Conservation (phyloP, 2,113 vertebrate species). For the Tretioscincus oriximinensis region DNA sequence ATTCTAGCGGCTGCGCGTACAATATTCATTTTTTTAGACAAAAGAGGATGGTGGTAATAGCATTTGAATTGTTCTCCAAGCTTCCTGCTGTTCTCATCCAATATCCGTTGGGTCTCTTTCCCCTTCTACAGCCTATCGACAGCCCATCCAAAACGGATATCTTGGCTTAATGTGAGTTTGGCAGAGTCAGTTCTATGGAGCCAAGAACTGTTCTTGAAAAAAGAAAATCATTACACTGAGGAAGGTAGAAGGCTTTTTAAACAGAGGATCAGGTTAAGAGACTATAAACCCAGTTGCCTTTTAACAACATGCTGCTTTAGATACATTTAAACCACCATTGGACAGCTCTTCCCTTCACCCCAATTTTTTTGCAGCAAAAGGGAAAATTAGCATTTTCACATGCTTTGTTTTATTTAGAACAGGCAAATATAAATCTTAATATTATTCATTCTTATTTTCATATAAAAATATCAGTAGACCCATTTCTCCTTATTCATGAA, state of each 20-base stretch:
- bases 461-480: too few species aligned
- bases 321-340: not conserved
- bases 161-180: not conserved
- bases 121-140: not conserved
- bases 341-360: not conserved
- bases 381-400: not conserved
- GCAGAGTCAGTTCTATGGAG: not conserved
- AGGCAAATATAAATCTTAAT: too few species aligned
- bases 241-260: not conserved
- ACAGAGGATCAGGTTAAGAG: not conserved
- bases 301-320: accelerated
- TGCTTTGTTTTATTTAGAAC: not conserved
- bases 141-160: not conserved
- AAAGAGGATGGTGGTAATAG: not conserved
- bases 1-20: not conserved
- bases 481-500: too few species aligned
- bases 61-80: not conserved
- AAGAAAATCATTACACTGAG: constrained; percentile 6
- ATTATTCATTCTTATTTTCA: too few species aligned
- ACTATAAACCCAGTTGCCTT: not conserved
- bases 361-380: not conserved
- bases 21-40: not conserved
- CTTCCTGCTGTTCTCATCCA: not conserved
- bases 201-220: not conserved
- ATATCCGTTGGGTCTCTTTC: not conserved